Evolutionary conservation across 1,140 invertebrate genomes (phyloP), one percentile per base, ranked within the genome.

Genomic region (Cotesia vestalis): DNA sequence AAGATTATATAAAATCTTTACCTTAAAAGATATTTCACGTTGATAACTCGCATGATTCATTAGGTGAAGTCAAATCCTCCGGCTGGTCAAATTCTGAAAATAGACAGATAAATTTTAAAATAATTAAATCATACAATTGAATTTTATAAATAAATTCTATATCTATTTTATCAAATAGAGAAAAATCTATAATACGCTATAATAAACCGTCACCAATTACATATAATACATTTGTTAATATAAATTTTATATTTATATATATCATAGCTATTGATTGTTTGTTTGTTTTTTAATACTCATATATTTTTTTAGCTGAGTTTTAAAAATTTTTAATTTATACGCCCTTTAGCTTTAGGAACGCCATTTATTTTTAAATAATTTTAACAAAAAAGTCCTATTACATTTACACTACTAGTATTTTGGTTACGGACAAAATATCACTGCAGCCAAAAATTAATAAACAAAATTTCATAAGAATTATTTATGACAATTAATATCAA

Each of bases 1-100:
- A 81, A 85, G 81, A 83, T 85, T 84, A 86, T 84, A 78, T 78
- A 86, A 86, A 86, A 85, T 82, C 64, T 83, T 86, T 86, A 86
- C 83, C 85, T 85, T 84, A 85, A 81, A 46, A 75, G 82, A 78
- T 85, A 85, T 68, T 80, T 82, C 81, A 84, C 83, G 81, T 78
- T 76, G 78, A 62, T 73, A 78, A 78, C 71, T 79, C 74, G 69
- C 67, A 64, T 70, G 46, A 53, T 71, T 75, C 67, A 59, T 67
- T 66, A 73, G 68, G 72, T 72, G 76, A 73, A 74, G 72, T 75
- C 78, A 74, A 53, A 69, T 70, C 76, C 75, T 59, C 72, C 62
- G 59, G 17, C 73, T 75, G 76, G 80, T 78, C 73, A 67, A 66
- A 70, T 71, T 74, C 84, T 87, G 85, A 81, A 86, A 87, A 78